Conservation (phyloP, 1,140 invertebrate genomes). For the Camponotus floridanus region DNA sequence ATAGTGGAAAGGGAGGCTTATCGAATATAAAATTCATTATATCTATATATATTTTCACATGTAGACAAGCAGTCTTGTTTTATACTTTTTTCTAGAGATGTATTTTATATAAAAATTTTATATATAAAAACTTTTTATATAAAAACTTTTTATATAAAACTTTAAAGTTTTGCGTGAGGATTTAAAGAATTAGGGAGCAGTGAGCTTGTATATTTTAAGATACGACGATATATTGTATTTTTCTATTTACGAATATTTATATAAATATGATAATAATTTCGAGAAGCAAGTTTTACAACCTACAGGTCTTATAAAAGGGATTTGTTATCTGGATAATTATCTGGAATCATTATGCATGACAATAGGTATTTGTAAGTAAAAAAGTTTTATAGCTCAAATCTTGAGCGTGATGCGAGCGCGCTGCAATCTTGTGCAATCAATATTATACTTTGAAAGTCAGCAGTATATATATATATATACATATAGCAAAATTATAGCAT, state of each 20-base stretch:
- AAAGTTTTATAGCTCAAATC: slow-evolving; percentile 53
- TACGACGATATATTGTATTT: slow-evolving; percentile 66
- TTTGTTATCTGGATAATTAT: slow-evolving; percentile 6
- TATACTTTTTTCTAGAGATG: slow-evolving; percentile 80
- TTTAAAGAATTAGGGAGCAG: slow-evolving; percentile 60
- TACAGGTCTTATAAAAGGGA: neutral
- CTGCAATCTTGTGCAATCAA: slow-evolving; percentile 62
- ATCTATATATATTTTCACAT: slow-evolving; percentile 76
- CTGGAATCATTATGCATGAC: slow-evolving; percentile 30
- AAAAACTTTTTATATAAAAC: slow-evolving; percentile 67
- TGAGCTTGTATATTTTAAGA: slow-evolving; percentile 68
- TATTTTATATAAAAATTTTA: slow-evolving; percentile 73
- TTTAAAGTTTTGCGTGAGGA: slow-evolving; percentile 66
- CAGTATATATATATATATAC: slow-evolving; percentile 12
- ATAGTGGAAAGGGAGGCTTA: slow-evolving; percentile 57
- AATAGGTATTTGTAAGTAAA: slow-evolving; percentile 54
- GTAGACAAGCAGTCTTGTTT: slow-evolving; percentile 74
- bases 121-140: too few species aligned
- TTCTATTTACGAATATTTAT: slow-evolving; percentile 60
- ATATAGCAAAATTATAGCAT: slow-evolving; percentile 60
- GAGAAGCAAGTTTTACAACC: slow-evolving; percentile 17
- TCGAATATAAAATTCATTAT: slow-evolving; percentile 61
- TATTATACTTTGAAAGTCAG: slow-evolving; percentile 62
- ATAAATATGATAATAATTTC: slow-evolving; percentile 14
- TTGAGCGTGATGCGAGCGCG: slow-evolving; percentile 47